These are phyloP conservation scores for Agrenia bidenticulata DNA, from an alignment of 2,888 invertebrate genomes.

Conservation along the genomic window DNA sequence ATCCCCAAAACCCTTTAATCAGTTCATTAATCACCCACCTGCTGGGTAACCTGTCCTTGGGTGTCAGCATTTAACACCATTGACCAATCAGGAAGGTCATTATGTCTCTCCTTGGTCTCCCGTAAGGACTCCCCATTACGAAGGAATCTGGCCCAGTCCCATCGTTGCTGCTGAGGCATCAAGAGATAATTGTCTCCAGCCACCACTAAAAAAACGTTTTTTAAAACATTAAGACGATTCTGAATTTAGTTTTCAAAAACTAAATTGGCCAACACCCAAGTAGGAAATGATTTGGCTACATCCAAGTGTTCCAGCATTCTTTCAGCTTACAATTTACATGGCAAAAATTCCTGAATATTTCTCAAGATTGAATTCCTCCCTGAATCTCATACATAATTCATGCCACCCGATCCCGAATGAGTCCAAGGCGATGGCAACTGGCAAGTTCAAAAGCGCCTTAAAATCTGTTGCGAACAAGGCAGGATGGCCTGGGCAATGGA, in stretches of 20 bases:
- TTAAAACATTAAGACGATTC: neutral
- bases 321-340: conserved; percentile 6
- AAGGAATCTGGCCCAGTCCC: conserved; percentile 41
- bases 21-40: conserved; percentile 17
- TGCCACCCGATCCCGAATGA: neutral
- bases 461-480: no score
- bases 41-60: conserved; percentile 30
- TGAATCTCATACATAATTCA: conserved; percentile 10
- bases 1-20: no score
- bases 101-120: conserved; percentile 34
- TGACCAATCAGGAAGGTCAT: conserved; percentile 40
- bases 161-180: conserved; percentile 40
- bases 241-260: neutral
- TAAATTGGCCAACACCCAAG: no score
- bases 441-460: no score
- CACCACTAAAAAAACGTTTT: conserved; percentile 28
- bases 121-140: conserved; percentile 30
- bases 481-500: no score
- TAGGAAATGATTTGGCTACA: no score
- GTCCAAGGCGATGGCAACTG: no score
- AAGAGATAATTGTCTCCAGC: conserved; percentile 39
- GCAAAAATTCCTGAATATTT: neutral
- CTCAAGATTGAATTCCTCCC: conserved; percentile 5
- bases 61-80: conserved; percentile 34
- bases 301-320: no score